phyloP scores from a whole-genome alignment of 1,140 invertebrate species.

The Aphidius ervi region DNA sequence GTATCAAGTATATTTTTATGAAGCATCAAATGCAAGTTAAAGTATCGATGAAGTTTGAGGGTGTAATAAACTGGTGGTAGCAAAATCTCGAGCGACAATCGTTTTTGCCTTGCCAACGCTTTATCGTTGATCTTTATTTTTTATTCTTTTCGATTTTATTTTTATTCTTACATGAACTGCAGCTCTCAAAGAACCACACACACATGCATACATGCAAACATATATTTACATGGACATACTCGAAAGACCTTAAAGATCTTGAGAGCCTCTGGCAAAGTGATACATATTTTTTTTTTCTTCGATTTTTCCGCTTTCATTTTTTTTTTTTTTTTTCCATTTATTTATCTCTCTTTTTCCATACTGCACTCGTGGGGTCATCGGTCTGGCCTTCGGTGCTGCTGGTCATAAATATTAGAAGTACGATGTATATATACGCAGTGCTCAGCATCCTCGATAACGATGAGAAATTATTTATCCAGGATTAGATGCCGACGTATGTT shows the following conservation, averaged over 20 bases:
- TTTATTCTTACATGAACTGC: slow-evolving; percentile 6
- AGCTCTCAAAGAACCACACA: neutral
- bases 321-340: slow-evolving; percentile 6
- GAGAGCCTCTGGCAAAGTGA: slow-evolving; percentile 26
- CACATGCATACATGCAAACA: neutral
- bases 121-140: slow-evolving; percentile 30
- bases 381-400: slow-evolving; percentile 28
- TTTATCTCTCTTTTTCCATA: neutral
- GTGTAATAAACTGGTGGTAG: slow-evolving; percentile 33
- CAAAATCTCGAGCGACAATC: slow-evolving; percentile 42
- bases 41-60: slow-evolving; percentile 25
- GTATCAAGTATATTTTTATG: too few relatives aligned
- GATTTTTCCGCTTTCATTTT: neutral
- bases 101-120: slow-evolving; percentile 35
- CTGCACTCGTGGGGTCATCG: slow-evolving; percentile 14
- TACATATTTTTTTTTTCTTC: slow-evolving; percentile 25
- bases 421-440: slow-evolving; percentile 17
- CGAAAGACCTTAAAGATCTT: slow-evolving; percentile 17
- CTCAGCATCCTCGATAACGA: slow-evolving; percentile 30
- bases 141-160: slow-evolving; percentile 6
- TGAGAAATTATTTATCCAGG: slow-evolving; percentile 23
- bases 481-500: slow-evolving; percentile 2
- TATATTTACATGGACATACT: neutral
- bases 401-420: slow-evolving; percentile 33
- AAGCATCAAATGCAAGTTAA: slow-evolving; percentile 1